Evolutionary conservation across 2,888 invertebrate species (phyloP), one percentile per base, ranked within the genome.

Genomic region (Mamestra brassicae): DNA sequence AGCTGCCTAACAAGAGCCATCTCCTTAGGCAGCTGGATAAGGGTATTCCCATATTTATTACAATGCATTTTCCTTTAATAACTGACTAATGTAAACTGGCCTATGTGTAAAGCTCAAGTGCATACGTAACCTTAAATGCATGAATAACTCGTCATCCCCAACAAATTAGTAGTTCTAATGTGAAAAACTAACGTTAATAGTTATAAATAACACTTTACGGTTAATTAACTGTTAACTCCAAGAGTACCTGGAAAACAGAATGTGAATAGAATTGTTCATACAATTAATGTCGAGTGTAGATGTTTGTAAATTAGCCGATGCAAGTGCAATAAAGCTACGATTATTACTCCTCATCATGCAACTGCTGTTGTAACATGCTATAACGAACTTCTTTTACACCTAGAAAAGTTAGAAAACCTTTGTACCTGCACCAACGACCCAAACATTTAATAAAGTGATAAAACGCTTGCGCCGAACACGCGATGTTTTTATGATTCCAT

Each of bases 381-480:
- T 81, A 89, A 87, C 84, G 79, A 89, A 88, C 88, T 89, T 88
- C 88, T 90, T 88, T 89, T 87, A 88, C 88, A 88, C 87, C 83
- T 85, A 81, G 76, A 83, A 80, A 86, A 88, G 86, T 82, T 85
- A 81, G 76, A 83, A 80, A 86, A 86, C 83, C 83, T 84, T 84
- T 85, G 69, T 81, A 81, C 84, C 88, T 89, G 86, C 87, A 89
- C 88, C 90, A 92, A 90, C 90, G 87, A 91, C 90, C 90, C 81
- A 81, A 92, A 91, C 92, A 91, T 93, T 94, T 94, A 95, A 94
- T 94, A 94, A 93, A 93, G 94, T 93, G 93, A 94, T 95, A 93
- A 94, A 94, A 92, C 88, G 91, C 87, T 92, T 90, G 89, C 88
- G 84, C 86, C 85, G 85, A 90, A 90, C 94, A 94, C 93, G 94